Evolutionary conservation across 1,140 invertebrate genomes (phyloP), one percentile per base, ranked within the genome.

Genomic region (Dreissena rostriformis): DNA sequence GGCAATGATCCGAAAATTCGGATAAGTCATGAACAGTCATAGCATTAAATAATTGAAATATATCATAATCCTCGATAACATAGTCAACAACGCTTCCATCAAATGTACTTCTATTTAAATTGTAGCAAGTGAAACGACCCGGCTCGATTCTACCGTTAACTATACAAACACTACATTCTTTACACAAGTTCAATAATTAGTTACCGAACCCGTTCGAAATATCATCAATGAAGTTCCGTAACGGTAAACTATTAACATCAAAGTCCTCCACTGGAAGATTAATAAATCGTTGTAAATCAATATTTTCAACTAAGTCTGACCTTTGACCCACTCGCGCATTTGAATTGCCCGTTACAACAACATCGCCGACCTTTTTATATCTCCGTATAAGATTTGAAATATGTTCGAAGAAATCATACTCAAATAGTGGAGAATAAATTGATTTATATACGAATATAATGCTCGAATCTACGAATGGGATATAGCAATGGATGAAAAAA

Each of bases 361-460:
- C 19, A 24, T 73, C 71, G 53, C 71, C 71, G 10, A 17, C 15
- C 22, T 63, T 4, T 17, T n/a, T 63, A 61, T 63, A 63, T 65
- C 29, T 63, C 39, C 57, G 26, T n/a, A 76, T 76, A 63, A n/a
- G 51, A 65, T 15, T 76, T 19, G 53, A 63, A 19, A 76, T 57
- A n/a, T 63, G 26, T 10, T 76, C 53, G 63, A 76, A 76, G 29
- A 76, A 76, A 52, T 73, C 39, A 73, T n/a, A 73, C 26, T 73
- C 49, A 73, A 52, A 73, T 22, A 73, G 52, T 15, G 39, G 71
- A 19, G 71, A 73, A 52, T 73, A n/a, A 19, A 7, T 19, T 14
- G 26, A n/a, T n/a, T 26, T 73, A 73, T 73, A 73, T 39, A 39
- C 2, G n/a, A n/a, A n/a, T n/a, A n/a, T n/a, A 7, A 72, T 51